Conservation (phyloP, 2,888 invertebrate genomes). For the Epirrhoe alternata region DNA sequence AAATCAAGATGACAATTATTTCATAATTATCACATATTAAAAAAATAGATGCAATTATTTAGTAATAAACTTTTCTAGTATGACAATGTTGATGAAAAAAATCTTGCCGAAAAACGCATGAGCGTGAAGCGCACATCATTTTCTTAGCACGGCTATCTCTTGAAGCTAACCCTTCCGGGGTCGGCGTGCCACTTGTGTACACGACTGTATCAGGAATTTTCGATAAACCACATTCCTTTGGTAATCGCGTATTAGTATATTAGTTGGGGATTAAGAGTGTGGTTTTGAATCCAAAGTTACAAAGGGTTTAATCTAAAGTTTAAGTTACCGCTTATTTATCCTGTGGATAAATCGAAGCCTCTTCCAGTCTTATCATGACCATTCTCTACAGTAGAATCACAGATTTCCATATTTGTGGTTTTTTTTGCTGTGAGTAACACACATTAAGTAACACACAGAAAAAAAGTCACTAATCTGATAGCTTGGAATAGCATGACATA, state of each 20-base stretch:
- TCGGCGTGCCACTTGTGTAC: conserved; percentile 54
- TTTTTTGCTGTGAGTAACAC: too few relatives aligned
- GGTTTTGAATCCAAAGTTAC: conserved; percentile 21
- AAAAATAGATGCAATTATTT: not conserved
- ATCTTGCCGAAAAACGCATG: conserved; percentile 2
- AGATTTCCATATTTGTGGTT: too few relatives aligned
- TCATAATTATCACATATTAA: not conserved
- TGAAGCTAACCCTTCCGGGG: conserved; percentile 28
- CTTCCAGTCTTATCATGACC: too few relatives aligned
- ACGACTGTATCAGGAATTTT: conserved; percentile 62
- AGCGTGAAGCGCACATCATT: not conserved
- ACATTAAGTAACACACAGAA: too few relatives aligned
- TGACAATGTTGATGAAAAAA: not conserved
- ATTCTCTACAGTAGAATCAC: too few relatives aligned
- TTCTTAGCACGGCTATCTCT: not conserved
- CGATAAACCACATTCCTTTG: conserved; percentile 60
- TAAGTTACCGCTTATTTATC: conserved; percentile 1
- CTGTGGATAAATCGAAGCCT: not conserved
- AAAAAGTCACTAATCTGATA: too few relatives aligned
- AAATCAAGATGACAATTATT: not conserved
- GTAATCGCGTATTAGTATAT: conserved; percentile 38
- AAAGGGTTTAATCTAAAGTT: conserved; percentile 24
- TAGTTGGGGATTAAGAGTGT: conserved; percentile 26
- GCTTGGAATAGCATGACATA: too few relatives aligned
- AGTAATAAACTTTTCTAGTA: not conserved